Conservation (phyloP, 2,113 vertebrate genomes). For the Semnornis frantzii region DNA sequence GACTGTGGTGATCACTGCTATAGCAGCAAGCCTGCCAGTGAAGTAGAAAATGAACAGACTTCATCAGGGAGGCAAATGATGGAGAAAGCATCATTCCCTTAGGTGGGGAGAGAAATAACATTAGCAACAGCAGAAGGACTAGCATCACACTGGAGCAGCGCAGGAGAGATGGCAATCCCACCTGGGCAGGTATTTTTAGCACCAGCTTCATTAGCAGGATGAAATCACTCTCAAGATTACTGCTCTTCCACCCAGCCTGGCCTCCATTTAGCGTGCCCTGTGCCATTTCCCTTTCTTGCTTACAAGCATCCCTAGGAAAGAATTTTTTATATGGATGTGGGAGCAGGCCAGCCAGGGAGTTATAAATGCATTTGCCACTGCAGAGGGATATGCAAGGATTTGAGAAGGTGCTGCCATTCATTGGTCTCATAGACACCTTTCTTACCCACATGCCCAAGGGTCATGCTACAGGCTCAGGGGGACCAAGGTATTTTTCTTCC, state of each 20-base stretch:
- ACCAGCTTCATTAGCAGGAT: neutral
- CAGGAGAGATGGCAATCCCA: neutral
- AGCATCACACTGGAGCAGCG: neutral
- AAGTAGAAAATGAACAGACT: slow-evolving; percentile 39
- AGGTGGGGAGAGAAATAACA: neutral
- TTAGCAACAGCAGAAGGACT: neutral
- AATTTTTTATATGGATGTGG: neutral
- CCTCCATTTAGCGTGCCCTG: neutral
- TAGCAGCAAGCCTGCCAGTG: neutral
- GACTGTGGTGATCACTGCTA: neutral
- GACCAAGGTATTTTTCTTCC: neutral
- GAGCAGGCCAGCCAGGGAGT: neutral
- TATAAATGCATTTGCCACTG: neutral
- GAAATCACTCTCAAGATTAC: neutral
- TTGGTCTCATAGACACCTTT: neutral
- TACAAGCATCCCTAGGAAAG: neutral
- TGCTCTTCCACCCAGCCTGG: neutral
- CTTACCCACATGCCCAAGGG: neutral
- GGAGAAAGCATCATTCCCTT: neutral
- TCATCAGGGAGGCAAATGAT: neutral
- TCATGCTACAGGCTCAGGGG: neutral
- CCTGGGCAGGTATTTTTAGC: neutral
- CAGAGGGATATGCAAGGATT: neutral
- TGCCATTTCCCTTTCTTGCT: neutral
- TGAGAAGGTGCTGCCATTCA: neutral